Evolutionary conservation across 2,888 invertebrate species (phyloP).

Genomic region (Maniola hyperantus): DNA sequence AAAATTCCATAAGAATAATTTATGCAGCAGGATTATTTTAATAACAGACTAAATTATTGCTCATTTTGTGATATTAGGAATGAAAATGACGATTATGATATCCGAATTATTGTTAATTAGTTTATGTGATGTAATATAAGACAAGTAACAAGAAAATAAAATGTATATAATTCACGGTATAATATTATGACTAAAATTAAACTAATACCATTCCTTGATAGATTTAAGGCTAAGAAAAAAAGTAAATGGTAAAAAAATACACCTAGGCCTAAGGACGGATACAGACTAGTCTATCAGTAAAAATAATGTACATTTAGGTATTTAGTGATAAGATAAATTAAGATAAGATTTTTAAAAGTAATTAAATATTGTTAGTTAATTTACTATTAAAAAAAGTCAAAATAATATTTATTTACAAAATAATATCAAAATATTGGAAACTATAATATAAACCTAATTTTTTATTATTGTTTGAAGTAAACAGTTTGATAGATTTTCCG

Average conservation of each 20-base stretch:
- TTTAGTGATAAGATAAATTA: constrained; percentile 23
- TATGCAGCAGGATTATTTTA: not conserved
- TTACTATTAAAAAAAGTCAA: not conserved
- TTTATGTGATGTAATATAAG: constrained; percentile 31
- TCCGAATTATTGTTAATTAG: not conserved
- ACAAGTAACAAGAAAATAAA: constrained; percentile 20
- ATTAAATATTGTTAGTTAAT: too few species aligned
- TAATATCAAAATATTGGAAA: not conserved
- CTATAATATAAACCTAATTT: not conserved
- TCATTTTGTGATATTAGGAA: not conserved
- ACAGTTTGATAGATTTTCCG: too few species aligned
- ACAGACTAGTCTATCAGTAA: constrained; percentile 55
- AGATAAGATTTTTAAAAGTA: constrained; percentile 5
- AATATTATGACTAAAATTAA: constrained; percentile 38
- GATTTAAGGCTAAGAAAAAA: constrained; percentile 46
- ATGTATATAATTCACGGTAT: constrained; percentile 16
- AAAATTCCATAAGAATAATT: not conserved
- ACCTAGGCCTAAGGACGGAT: constrained; percentile 52
- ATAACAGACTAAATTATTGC: not conserved
- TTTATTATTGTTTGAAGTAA: not conserved
- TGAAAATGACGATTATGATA: not conserved
- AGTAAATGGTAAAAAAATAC: constrained; percentile 45
- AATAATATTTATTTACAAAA: not conserved
- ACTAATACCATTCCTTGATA: constrained; percentile 45
- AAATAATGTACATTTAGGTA: constrained; percentile 21